A percentile compares a stretch with the other conserved stretches of the same genome.
These are phyloP conservation scores for Chroicocephalus ridibundus DNA, from an alignment of 2,113 vertebrate genomes.

Conservation along the genomic window DNA sequence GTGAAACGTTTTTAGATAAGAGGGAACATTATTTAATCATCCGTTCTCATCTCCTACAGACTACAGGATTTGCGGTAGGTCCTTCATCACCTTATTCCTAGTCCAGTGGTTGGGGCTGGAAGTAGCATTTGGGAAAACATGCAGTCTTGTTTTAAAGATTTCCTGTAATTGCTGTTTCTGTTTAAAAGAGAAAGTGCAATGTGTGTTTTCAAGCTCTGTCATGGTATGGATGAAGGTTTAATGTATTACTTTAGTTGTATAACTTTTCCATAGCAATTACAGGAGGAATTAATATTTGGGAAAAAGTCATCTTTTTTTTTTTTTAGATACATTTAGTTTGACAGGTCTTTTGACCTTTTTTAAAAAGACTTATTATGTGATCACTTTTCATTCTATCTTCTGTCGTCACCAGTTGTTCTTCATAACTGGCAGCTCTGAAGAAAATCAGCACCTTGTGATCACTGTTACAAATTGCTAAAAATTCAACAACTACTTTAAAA, in stretches of 20 bases:
- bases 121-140: background rate
- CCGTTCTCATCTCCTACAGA: background rate
- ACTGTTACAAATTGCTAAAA: background rate
- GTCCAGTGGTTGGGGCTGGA: background rate
- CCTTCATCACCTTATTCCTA: background rate
- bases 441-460: background rate
- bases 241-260: background rate
- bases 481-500: background rate
- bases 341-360: background rate
- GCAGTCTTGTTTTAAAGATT: background rate
- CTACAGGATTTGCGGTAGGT: background rate
- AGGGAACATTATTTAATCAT: background rate
- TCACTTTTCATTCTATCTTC: background rate
- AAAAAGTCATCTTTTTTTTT: background rate
- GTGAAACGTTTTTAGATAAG: background rate
- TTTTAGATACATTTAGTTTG: background rate
- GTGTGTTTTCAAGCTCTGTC: background rate
- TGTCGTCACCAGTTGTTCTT: background rate
- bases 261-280: background rate
- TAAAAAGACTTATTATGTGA: background rate
- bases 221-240: background rate
- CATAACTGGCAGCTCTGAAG: background rate
- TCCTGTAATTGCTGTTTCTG: background rate
- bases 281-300: background rate
- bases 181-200: background rate